Percentiles rank a stretch among this genome's conserved stretches.
Evolutionary conservation across 2,888 invertebrate species (phyloP).

Genomic region (Notodonta ziczac): DNA sequence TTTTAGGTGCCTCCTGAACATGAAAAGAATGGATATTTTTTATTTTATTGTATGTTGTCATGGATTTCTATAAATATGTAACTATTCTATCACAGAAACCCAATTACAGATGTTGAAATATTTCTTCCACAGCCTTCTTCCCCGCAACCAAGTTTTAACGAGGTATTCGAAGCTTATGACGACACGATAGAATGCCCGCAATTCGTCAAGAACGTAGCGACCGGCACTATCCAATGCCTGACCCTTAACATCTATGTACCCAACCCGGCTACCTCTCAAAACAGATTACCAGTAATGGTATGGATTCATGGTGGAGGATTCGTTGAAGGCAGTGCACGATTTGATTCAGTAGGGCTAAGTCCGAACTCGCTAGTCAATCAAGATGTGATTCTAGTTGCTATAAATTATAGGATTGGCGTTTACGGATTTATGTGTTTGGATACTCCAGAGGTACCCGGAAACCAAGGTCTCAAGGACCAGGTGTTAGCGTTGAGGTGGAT

Average conservation of each 20-base stretch:
- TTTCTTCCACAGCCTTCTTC: too few species aligned
- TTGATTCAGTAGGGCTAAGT: conserved; percentile 14
- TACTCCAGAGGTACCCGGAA: conserved; percentile 47
- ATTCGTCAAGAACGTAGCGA: conserved; percentile 2
- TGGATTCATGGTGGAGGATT: conserved; percentile 35
- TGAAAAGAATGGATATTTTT: too few species aligned
- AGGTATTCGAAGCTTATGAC: conserved; percentile 36
- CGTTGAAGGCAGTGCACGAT: conserved; percentile 11
- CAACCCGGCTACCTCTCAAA: conserved; percentile 20
- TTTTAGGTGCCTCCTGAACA: too few species aligned
- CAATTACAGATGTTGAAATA: too few species aligned
- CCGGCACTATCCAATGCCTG: conserved; percentile 36
- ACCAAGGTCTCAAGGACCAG: conserved; percentile 54
- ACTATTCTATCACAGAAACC: too few species aligned
- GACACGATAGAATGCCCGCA: conserved; percentile 37
- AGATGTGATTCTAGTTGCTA: conserved; percentile 34
- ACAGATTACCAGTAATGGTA: conserved; percentile 32
- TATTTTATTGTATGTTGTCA: too few species aligned
- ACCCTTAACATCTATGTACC: conserved; percentile 39
- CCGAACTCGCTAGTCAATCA: background rate
- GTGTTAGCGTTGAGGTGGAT: conserved; percentile 47
- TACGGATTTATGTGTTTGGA: conserved; percentile 50
- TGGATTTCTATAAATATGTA: too few species aligned
- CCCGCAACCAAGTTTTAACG: conserved; percentile 30
- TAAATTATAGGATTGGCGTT: conserved; percentile 49